Evolutionary conservation across 2,797 vertebrate genomes (phyloP).

Genomic region (Malacoctenus gilli): DNA sequence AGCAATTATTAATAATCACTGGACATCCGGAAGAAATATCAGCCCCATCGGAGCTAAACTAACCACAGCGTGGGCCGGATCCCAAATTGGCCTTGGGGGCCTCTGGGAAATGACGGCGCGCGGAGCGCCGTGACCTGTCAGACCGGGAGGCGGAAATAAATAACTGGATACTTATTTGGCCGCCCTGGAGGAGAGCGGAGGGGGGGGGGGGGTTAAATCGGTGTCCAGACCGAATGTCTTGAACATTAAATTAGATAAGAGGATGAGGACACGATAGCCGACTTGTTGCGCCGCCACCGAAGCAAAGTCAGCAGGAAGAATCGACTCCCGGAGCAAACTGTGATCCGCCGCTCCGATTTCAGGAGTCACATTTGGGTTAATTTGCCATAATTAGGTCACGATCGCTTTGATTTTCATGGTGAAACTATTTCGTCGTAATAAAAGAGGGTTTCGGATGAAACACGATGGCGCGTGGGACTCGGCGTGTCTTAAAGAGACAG

Average conservation of each 20-base stretch:
- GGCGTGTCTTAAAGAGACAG: too few species aligned
- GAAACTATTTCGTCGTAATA: too few species aligned
- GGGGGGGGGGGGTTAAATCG: slow-evolving; percentile 23
- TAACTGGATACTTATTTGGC: slow-evolving; percentile 43
- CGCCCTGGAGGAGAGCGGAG: background rate
- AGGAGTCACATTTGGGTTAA: too few species aligned
- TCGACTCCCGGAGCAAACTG: too few species aligned
- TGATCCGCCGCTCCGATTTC: too few species aligned
- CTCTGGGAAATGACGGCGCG: slow-evolving; percentile 18
- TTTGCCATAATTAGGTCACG: too few species aligned
- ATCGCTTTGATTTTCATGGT: too few species aligned
- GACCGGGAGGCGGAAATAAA: slow-evolving; percentile 49
- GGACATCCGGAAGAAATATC: slow-evolving; percentile 44
- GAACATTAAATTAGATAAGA: slow-evolving; percentile 25
- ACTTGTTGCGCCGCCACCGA: background rate
- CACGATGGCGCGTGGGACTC: too few species aligned
- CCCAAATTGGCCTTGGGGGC: slow-evolving; percentile 41
- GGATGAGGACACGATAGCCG: slow-evolving; percentile 26
- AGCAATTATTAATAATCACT: slow-evolving; percentile 45
- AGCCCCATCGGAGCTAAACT: slow-evolving; percentile 34
- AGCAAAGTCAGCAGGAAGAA: background rate
- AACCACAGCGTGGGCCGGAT: slow-evolving; percentile 28
- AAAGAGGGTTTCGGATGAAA: too few species aligned
- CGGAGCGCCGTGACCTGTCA: slow-evolving; percentile 55
- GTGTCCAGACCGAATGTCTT: slow-evolving; percentile 24